These are phyloP conservation scores for Urocyon cinereoargenteus DNA, from an alignment of 2,797 vertebrate species.

Conservation along the genomic window DNA sequence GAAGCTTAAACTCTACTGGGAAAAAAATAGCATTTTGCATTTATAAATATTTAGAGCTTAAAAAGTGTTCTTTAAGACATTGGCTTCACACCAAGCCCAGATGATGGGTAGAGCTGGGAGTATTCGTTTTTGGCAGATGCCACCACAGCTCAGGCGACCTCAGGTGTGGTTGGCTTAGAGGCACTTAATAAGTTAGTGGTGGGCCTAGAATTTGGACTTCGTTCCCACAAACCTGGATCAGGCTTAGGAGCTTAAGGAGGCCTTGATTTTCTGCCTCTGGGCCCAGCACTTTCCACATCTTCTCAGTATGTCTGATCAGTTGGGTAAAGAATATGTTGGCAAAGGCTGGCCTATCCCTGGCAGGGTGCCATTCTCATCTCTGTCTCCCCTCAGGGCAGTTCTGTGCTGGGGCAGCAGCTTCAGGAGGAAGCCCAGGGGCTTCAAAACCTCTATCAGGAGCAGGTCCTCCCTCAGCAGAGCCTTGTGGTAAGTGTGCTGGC, in stretches of 20 bases:
- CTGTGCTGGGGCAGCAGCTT: slow-evolving; percentile 74
- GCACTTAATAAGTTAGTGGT: background rate
- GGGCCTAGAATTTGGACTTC: background rate
- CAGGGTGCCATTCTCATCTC: background rate
- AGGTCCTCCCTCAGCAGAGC: slow-evolving; percentile 79
- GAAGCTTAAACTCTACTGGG: background rate
- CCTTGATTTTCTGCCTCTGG: background rate
- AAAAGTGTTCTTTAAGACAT: background rate
- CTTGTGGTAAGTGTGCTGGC: slow-evolving; percentile 82
- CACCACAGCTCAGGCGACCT: background rate
- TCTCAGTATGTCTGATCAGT: background rate
- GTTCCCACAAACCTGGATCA: background rate
- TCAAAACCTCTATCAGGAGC: slow-evolving; percentile 78
- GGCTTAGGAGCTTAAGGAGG: background rate
- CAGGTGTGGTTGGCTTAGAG: background rate
- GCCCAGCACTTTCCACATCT: background rate
- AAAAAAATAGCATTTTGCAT: background rate
- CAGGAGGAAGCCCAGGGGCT: slow-evolving; percentile 76
- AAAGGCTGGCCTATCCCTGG: background rate
- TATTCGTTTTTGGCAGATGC: background rate
- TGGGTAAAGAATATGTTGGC: background rate
- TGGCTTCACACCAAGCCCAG: fast-evolving
- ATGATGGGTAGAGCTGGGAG: background rate
- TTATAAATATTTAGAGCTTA: background rate
- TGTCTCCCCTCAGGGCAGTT: slow-evolving; percentile 79